Conservation (phyloP, 2,113 vertebrate genomes). For the Nothocercus julius region DNA sequence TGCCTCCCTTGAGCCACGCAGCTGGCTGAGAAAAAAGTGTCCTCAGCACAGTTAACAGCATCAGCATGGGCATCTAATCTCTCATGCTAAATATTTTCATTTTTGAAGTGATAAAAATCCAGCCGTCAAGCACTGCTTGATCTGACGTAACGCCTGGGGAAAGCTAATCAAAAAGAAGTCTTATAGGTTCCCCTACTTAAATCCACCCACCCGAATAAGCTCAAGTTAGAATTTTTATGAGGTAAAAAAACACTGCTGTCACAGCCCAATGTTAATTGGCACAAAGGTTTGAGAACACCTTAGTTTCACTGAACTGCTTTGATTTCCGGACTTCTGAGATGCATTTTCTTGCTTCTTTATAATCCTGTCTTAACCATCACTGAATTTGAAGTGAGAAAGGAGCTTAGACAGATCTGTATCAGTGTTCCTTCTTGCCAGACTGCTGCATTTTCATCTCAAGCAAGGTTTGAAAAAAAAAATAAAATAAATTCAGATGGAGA, state of each 20-base stretch:
- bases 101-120: slow-evolving; percentile 58
- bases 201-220: slow-evolving; percentile 51
- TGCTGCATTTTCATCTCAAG: slow-evolving; percentile 34
- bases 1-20: background rate
- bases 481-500: background rate
- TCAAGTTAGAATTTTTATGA: slow-evolving; percentile 34
- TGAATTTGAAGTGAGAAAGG: slow-evolving; percentile 54
- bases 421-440: slow-evolving; percentile 54
- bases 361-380: slow-evolving; percentile 61
- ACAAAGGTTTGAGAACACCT: slow-evolving; percentile 41
- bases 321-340: slow-evolving; percentile 48
- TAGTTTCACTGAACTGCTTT: slow-evolving; percentile 47
- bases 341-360: slow-evolving; percentile 39
- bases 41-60: slow-evolving; percentile 31
- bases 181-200: slow-evolving; percentile 33
- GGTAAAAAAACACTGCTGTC: slow-evolving; percentile 35
- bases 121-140: slow-evolving; percentile 28
- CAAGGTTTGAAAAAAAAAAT: background rate
- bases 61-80: slow-evolving; percentile 44
- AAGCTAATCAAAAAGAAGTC: slow-evolving; percentile 33
- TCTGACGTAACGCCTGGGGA: slow-evolving; percentile 20
- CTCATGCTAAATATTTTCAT: slow-evolving; percentile 50
- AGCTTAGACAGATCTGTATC: slow-evolving; percentile 54
- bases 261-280: slow-evolving; percentile 51
- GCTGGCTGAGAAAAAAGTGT: background rate